Evolutionary conservation across 2,113 vertebrate genomes (phyloP).

Genomic region (Connochaetes taurinus): DNA sequence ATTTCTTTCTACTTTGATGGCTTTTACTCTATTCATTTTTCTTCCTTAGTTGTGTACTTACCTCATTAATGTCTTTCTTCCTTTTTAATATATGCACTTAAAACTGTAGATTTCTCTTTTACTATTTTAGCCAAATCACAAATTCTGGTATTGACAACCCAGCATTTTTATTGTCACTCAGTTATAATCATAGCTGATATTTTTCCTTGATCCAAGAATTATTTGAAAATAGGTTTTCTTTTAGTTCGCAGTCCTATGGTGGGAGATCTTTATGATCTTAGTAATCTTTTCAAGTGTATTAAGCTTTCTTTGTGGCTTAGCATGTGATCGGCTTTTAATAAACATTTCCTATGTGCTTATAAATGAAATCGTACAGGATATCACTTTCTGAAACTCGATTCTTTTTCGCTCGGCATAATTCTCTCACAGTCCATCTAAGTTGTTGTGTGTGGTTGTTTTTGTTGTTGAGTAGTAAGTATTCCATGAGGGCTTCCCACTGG

Average conservation of each 20-base stretch:
- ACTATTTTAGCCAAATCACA: not conserved
- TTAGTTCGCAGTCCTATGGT: not conserved
- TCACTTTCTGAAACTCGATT: not conserved
- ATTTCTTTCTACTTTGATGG: not conserved
- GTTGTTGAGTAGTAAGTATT: not conserved
- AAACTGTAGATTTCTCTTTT: not conserved
- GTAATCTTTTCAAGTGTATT: not conserved
- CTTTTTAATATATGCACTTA: not conserved
- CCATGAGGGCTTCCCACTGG: not conserved
- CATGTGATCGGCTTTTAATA: not conserved
- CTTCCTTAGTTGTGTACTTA: not conserved
- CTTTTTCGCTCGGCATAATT: not conserved
- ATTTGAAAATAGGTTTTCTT: not conserved
- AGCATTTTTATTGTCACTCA: not conserved
- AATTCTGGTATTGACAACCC: not conserved
- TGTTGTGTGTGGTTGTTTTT: not conserved
- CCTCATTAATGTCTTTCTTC: not conserved
- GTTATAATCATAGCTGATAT: not conserved
- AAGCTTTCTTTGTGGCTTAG: not conserved
- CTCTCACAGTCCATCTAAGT: rapidly evolving
- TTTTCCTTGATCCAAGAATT: not conserved
- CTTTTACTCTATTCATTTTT: not conserved
- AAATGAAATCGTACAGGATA: not conserved
- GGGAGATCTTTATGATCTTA: not conserved
- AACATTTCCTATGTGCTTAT: not conserved